phyloP scores from a whole-genome alignment of 1,140 invertebrate genomes.

The Lordiphosa collinella region DNA sequence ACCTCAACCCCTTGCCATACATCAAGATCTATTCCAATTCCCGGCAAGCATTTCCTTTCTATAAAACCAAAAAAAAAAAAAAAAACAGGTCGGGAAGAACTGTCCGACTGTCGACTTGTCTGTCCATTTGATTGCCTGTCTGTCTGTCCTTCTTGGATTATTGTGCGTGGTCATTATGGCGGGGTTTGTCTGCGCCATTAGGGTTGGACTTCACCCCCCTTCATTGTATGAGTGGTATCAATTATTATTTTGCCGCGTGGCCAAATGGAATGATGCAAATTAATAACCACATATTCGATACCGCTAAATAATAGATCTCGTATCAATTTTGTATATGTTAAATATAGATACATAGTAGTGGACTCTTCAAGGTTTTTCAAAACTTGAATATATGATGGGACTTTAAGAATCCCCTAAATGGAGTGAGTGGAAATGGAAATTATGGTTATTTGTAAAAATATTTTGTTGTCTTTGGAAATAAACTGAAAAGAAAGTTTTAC shows the following conservation, averaged over 20 bases:
- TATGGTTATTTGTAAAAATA: too few species aligned
- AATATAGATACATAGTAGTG: too few species aligned
- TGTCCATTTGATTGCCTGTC: conserved; percentile 25
- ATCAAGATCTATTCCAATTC: conserved; percentile 21
- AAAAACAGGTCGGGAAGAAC: conserved; percentile 17
- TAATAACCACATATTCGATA: conserved; percentile 27
- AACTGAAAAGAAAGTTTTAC: too few species aligned
- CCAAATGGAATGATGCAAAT: conserved; percentile 51
- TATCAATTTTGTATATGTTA: too few species aligned
- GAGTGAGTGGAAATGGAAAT: too few species aligned
- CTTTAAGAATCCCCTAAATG: too few species aligned
- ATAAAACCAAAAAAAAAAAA: conserved; percentile 40
- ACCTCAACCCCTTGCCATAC: conserved; percentile 25
- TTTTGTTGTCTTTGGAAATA: too few species aligned
- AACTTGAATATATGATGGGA: too few species aligned
- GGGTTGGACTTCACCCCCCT: not conserved
- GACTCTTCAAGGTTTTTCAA: too few species aligned
- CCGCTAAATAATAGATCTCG: too few species aligned
- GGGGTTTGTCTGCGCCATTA: conserved; percentile 6
- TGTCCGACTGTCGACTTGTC: conserved; percentile 11
- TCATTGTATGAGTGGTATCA: conserved; percentile 32
- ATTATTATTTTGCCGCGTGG: conserved; percentile 22
- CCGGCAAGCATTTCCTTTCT: conserved; percentile 7
- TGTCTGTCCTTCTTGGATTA: conserved; percentile 26
- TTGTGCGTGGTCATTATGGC: conserved; percentile 72